Evolutionary conservation across 2,797 vertebrate genomes (phyloP), one percentile per base, ranked within the genome.

Genomic region (Aselliscus stoliczkanus): DNA sequence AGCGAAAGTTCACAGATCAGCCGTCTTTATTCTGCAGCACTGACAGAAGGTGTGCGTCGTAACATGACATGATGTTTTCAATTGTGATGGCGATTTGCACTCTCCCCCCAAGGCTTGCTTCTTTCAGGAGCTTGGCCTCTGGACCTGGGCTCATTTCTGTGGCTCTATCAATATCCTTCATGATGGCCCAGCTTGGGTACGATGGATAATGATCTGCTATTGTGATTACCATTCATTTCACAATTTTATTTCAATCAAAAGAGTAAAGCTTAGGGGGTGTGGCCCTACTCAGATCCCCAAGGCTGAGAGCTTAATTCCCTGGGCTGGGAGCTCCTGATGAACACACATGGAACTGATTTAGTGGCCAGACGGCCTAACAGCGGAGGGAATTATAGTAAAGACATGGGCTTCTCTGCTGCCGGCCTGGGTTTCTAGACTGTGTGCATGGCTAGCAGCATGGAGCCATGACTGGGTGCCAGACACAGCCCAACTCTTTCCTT

Each of bases 211-310:
- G 93, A 94, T 54, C 89, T 52, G 34, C 92, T 75, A 73, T 89
- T 47, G 83, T 69, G 88, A 96, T 97, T 97, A 96, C 92, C 56
- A 14, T 88, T 96, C 95, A 96, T 97, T 97, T 96, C 47, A 91
- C 80, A 96, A 97, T 97, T 97, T 96, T 92, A 88, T 94, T 95
- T 93, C 95, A 86, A 90, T 96, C 95, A 96, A 77, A 93, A 96
- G 88, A 97, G 72, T 64, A 58, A 96, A 86, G 87, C 94, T 96
- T 84, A 92, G 80, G 88, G 44, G 90, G 80, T 88, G 93, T 84
- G 85, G 83, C 92, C 75, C 64, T 87, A 39, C 44, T 39, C 67
- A 60, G 6, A 31, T 97, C 69, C 50, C 65, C 47, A 92, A 58
- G 77, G 65, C 54, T 50, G 42, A 50, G 89, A 52, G 93, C 93